Evolutionary conservation across 2,888 invertebrate genomes (phyloP).

Genomic region (Drosophila rubida): DNA sequence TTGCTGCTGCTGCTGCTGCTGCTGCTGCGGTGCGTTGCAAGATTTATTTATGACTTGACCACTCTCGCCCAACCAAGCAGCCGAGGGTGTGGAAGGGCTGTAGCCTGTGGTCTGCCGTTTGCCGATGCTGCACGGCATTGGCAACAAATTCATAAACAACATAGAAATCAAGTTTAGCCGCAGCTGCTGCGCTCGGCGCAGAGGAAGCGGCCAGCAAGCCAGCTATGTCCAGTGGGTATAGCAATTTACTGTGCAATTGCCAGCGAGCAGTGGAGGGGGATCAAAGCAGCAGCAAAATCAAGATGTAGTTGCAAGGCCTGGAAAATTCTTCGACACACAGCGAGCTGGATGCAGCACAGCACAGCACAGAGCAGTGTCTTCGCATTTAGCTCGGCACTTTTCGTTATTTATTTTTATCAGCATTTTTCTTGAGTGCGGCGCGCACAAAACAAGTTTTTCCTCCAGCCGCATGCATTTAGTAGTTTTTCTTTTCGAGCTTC

Average conservation of each 20-base stretch:
- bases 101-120: slow-evolving; percentile 15
- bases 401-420: slow-evolving; percentile 69
- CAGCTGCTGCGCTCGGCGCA: slow-evolving; percentile 31
- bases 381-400: slow-evolving; percentile 47
- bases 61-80: slow-evolving; percentile 42
- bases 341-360: not conserved
- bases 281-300: slow-evolving; percentile 50
- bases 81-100: not conserved
- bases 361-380: slow-evolving; percentile 13
- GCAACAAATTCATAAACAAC: slow-evolving; percentile 61
- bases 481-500: slow-evolving; percentile 36
- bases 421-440: slow-evolving; percentile 54
- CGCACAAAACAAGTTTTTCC: slow-evolving; percentile 60
- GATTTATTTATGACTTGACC: slow-evolving; percentile 72
- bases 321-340: slow-evolving; percentile 60
- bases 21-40: slow-evolving; percentile 43
- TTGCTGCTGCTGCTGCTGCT: slow-evolving; percentile 28
- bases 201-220: not conserved
- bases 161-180: slow-evolving; percentile 65
- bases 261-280: not conserved
- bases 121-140: slow-evolving; percentile 43
- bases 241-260: slow-evolving; percentile 53
- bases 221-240: slow-evolving; percentile 30
- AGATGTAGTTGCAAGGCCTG: slow-evolving; percentile 60
- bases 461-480: slow-evolving; percentile 41